Evolutionary conservation across 1,140 invertebrate genomes (phyloP), one percentile per base, ranked within the genome.

Genomic region (Caenorhabditis brenneri): DNA sequence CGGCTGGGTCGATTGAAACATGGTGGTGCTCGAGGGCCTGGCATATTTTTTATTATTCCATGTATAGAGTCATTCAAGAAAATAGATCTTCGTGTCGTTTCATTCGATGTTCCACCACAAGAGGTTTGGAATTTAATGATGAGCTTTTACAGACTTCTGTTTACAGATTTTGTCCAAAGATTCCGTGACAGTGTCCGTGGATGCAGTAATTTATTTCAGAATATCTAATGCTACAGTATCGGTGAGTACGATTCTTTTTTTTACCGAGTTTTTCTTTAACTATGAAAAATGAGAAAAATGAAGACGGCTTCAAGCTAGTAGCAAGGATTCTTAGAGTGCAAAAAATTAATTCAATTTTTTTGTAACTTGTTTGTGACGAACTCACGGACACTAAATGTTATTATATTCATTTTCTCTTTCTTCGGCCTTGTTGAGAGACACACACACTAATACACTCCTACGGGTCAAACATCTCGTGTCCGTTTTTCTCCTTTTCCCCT

Each of bases 161-260:
- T 29, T 39, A 24, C 51, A 94, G 93, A 92, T 94, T 53, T 89
- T 94, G 87, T 93, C 93, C 16, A 92, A 92, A 86, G 93, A 94
- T 89, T 93, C 92, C 10, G 93, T 93, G 33, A 93, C 93, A 24
- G 92, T 93, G 39, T 91, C 91, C 82, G 93, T 93, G 55, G 93
- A 93, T 86, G 93, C 93, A n/a, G 91, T 93, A 2, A 92, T 93
- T 22, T 93, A 92, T 86, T 93, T 92, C 87, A 88, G 93, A 42
- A 93, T 94, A 16, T 95, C 95, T 89, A 97, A 97, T 92, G 96
- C 96, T 15, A 97, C 95, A 0, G 94, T 97, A 74, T 96, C 96
- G 49, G 96, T 98, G 87, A 95, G 95, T 33, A 97, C 97, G 39
- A 16, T 19, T 51, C 19, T 19, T 51, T 6, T 15, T n/a, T 51